These are phyloP conservation scores for Tineola bisselliella DNA, from an alignment of 2,888 invertebrate species.

Conservation along the genomic window DNA sequence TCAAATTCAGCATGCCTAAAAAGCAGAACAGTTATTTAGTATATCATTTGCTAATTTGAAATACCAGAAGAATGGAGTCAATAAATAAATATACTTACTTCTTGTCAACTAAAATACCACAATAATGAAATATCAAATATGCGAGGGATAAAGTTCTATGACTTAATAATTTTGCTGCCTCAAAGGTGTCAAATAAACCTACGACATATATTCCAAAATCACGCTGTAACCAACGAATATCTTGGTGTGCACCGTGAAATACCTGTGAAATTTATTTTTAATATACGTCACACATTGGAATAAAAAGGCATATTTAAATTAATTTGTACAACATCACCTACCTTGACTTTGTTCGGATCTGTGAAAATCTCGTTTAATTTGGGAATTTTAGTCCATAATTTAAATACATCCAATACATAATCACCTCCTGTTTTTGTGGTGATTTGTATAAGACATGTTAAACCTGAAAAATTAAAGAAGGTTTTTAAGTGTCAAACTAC, in stretches of 20 bases:
- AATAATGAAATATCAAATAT: constrained; percentile 81
- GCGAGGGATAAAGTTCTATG: constrained; percentile 78
- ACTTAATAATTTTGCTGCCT: constrained; percentile 81
- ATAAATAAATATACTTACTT: constrained; percentile 44
- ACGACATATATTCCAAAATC: constrained; percentile 96
- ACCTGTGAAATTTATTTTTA: constrained; percentile 67
- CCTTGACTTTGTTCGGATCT: constrained; percentile 89
- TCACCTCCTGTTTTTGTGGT: constrained; percentile 79
- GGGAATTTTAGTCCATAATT: constrained; percentile 82
- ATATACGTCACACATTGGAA: background rate
- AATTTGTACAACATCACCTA: constrained; percentile 29
- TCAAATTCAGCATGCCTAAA: constrained; percentile 88
- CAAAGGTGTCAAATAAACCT: constrained; percentile 96
- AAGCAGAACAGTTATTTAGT: too few species aligned
- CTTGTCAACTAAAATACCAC: constrained; percentile 84
- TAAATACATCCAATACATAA: constrained; percentile 89
- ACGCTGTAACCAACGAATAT: constrained; percentile 93
- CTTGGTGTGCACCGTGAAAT: constrained; percentile 90
- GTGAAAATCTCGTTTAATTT: constrained; percentile 90
- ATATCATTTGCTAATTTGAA: too few species aligned
- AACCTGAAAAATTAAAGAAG: constrained; percentile 35
- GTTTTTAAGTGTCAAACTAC: too few species aligned
- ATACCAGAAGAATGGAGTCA: too few species aligned
- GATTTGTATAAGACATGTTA: constrained; percentile 96
- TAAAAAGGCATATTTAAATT: background rate